A percentile compares a stretch with the other conserved stretches of the same genome.
phyloP scores from a whole-genome alignment of 2,113 vertebrate species.

The Ceratotherium simum region DNA sequence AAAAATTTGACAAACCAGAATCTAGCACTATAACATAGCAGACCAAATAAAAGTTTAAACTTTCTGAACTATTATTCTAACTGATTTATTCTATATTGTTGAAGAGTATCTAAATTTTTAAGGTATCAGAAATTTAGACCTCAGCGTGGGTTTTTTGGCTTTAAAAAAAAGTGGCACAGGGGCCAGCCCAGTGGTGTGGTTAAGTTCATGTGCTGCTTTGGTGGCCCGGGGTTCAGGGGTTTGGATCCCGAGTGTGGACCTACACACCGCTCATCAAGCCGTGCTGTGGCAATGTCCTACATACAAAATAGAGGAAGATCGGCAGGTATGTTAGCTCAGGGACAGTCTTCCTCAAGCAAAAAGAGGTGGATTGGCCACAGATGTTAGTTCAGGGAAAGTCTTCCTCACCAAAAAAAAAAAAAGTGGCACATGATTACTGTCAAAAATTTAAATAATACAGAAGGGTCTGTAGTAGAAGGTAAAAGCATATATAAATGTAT shows the following conservation, averaged over 20 bases:
- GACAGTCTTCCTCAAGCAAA: no score
- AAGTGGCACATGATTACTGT: neutral
- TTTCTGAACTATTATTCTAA: neutral
- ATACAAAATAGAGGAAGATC: no score
- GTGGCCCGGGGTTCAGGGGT: no score
- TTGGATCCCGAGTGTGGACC: no score
- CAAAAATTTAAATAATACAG: neutral
- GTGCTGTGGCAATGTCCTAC: no score
- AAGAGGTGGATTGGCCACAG: no score
- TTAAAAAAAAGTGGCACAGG: neutral
- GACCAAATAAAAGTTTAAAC: neutral
- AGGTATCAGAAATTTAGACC: slow-evolving; percentile 28
- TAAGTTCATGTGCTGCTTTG: no score
- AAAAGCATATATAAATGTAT: neutral
- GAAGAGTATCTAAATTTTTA: slow-evolving; percentile 10
- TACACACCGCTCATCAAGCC: no score
- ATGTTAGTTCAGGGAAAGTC: no score
- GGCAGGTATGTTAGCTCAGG: no score
- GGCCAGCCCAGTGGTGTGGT: no score
- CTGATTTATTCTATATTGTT: slow-evolving; percentile 2
- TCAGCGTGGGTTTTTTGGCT: neutral
- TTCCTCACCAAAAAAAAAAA: neutral
- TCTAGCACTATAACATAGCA: neutral
- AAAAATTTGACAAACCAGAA: neutral
- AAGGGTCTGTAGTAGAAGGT: neutral